Evolutionary conservation across 1,140 invertebrate species (phyloP), one percentile per base, ranked within the genome.

Genomic region (Eupristina koningsbergeri): DNA sequence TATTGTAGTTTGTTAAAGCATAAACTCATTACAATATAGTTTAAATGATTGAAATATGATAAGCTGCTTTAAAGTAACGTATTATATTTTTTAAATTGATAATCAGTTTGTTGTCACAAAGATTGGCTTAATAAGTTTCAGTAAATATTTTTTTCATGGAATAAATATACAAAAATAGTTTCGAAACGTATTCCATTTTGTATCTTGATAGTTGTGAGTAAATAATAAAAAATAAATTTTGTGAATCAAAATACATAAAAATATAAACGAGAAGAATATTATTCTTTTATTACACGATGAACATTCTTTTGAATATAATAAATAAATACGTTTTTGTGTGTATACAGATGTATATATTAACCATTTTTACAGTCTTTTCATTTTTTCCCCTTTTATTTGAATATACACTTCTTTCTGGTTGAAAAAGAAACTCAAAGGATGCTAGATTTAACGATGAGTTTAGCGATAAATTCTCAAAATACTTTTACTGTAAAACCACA

Each of bases 401-500:
- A 5, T 19, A n/a, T 15, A 71, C 6, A n/a, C 8, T 22, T 71
- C 19, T 26, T 22, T 71, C 19, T 41, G 36, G 6, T 41, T 41
- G 7, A 71, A 71, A 71, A n/a, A 41, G 17, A 71, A 26, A 71
- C 26, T 41, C 39, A 41, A 71, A 41, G 67, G 36, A 71, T 41
- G 36, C 7, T 36, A 22, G 41, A 41, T 39, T 71, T 71, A 71
- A 71, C 9, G 67, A 71, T 36, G 36, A 36, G 26, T 71, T 71
- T 26, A 71, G 67, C 6, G 36, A 71, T 71, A 41, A 71, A 71
- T 71, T 71, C 8, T 71, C 67, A 71, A 41, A 36, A 71, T 71
- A 71, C 8, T 71, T 71, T 41, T 41, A 41, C 15, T 71, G 39
- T 69, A 71, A 41, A 71, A 41, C 67, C 36, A 7, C 19, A 41